Evolutionary conservation across 2,888 invertebrate species (phyloP).

Genomic region (Schizotus pectinicornis): DNA sequence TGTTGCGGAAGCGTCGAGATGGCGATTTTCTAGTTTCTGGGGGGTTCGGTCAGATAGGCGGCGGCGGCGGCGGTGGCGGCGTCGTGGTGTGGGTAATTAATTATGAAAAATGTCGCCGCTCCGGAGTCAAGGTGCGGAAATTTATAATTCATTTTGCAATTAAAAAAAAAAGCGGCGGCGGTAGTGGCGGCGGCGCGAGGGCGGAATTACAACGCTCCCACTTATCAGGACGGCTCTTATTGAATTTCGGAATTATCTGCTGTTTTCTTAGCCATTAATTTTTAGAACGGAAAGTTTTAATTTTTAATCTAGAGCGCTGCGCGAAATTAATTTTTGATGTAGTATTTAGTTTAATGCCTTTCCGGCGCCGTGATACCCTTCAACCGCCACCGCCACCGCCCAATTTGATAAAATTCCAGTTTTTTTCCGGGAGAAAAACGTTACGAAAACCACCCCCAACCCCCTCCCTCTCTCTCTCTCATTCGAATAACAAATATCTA

Average conservation of each 20-base stretch:
- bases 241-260: constrained; percentile 58
- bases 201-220: constrained; percentile 36
- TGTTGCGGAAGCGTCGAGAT: neutral
- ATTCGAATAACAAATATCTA: constrained; percentile 40
- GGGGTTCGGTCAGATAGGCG: constrained; percentile 12
- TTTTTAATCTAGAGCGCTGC: constrained; percentile 55
- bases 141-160: constrained; percentile 52
- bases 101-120: constrained; percentile 47
- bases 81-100: constrained; percentile 43
- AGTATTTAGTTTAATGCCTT: constrained; percentile 37
- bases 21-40: no score
- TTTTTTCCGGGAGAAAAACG: neutral
- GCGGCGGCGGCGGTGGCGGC: constrained; percentile 11
- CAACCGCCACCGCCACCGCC: neutral
- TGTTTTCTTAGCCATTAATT: constrained; percentile 59
- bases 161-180: constrained; percentile 43
- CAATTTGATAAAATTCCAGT: neutral
- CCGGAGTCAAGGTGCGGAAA: constrained; percentile 48
- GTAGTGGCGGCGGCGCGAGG: constrained; percentile 15
- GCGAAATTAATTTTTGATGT: constrained; percentile 55
- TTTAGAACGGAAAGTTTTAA: constrained; percentile 56
- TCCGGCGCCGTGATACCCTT: constrained; percentile 11
- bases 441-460: neutral
- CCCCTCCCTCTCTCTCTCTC: no score
- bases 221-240: constrained; percentile 50